Conservation (phyloP, 2,888 invertebrate species). For the Argyresthia goedartella region DNA sequence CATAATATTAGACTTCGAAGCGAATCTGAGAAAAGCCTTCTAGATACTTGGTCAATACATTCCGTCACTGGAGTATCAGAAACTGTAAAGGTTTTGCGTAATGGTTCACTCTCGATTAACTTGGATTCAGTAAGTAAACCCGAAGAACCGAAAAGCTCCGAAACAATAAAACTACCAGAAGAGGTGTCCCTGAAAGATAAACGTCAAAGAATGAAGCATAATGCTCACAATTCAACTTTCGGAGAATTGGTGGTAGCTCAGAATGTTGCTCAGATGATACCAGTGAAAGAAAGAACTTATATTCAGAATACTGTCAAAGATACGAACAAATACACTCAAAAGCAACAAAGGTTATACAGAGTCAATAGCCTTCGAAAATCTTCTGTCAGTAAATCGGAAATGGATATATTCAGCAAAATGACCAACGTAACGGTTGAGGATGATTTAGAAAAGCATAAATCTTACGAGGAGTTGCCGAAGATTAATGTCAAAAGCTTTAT, state of each 20-base stretch:
- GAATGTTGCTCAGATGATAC: conserved; percentile 12
- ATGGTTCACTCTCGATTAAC: too few species aligned
- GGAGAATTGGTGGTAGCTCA: conserved; percentile 17
- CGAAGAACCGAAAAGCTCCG: too few species aligned
- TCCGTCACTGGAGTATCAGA: conserved; percentile 11
- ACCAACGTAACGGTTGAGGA: conserved; percentile 21
- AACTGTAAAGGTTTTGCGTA: conserved; percentile 6
- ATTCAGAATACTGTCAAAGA: conserved; percentile 20
- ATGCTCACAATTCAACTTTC: conserved; percentile 27
- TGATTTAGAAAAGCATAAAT: conserved; percentile 50
- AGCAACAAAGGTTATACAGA: conserved; percentile 26
- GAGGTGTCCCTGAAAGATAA: conserved; percentile 6
- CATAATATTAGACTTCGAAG: conserved; percentile 32
- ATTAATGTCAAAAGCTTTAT: conserved; percentile 55
- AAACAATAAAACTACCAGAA: conserved; percentile 12
- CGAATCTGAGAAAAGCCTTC: conserved; percentile 11
- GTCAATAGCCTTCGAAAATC: conserved; percentile 34
- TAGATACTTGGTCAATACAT: conserved; percentile 13
- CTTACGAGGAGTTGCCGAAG: conserved; percentile 56
- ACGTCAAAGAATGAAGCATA: conserved; percentile 19
- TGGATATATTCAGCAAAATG: conserved; percentile 59
- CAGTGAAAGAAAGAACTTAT: conserved; percentile 15
- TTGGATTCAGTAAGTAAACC: not conserved
- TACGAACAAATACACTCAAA: conserved; percentile 18
- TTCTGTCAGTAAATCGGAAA: conserved; percentile 59